Conservation (phyloP, 2,888 invertebrate genomes). For the Caenorhabditis auriculariae region DNA sequence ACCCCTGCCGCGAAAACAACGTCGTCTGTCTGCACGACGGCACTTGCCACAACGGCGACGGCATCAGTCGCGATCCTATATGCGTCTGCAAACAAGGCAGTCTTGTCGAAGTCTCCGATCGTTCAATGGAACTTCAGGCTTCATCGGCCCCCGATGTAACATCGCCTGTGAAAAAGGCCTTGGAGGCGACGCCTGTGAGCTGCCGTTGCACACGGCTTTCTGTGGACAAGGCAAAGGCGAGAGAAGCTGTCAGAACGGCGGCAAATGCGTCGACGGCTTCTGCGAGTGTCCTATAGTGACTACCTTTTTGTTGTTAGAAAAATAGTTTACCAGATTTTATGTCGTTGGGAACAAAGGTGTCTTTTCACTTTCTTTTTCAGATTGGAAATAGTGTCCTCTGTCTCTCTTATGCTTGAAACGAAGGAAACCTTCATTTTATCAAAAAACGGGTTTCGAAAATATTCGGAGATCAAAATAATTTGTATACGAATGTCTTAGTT, state of each 20-base stretch:
- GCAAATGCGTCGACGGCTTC: slow-evolving; percentile 29
- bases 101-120: too few relatives aligned
- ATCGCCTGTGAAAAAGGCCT: slow-evolving; percentile 28
- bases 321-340: too few relatives aligned
- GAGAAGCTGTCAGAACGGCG: slow-evolving; percentile 52
- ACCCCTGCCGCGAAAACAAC: slow-evolving; percentile 74
- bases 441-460: too few relatives aligned
- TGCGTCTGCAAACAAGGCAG: slow-evolving; percentile 17
- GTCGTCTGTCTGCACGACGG: slow-evolving; percentile 29
- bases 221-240: slow-evolving; percentile 7
- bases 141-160: slow-evolving; percentile 29
- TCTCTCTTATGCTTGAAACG: too few relatives aligned
- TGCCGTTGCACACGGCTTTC: slow-evolving; percentile 70
- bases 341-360: too few relatives aligned
- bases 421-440: too few relatives aligned
- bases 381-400: too few relatives aligned
- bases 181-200: slow-evolving; percentile 65
- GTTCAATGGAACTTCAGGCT: slow-evolving; percentile 17
- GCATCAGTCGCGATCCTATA: slow-evolving; percentile 71
- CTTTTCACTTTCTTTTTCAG: too few relatives aligned
- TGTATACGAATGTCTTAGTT: too few relatives aligned
- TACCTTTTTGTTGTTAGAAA: too few relatives aligned
- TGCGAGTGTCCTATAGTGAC: slow-evolving; percentile 23
- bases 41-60: slow-evolving; percentile 23
- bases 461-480: slow-evolving; percentile 32